phyloP scores from a whole-genome alignment of 2,113 vertebrate species.

The Passerina amoena region DNA sequence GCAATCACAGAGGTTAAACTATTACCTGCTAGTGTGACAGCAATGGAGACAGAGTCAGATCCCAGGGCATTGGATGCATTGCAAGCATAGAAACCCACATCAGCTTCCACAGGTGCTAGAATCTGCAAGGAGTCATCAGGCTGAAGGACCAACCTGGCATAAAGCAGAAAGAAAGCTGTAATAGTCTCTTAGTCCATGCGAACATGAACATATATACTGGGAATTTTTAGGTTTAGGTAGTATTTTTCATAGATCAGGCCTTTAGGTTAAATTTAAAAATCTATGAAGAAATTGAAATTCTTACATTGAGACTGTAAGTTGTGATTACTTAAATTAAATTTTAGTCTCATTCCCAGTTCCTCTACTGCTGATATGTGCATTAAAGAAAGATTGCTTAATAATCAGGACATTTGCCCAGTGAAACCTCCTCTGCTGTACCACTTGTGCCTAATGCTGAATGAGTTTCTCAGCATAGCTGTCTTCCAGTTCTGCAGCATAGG shows the following conservation, averaged over 20 bases:
- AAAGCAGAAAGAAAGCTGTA: conserved; percentile 55
- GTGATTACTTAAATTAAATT: background rate
- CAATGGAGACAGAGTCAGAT: conserved; percentile 85
- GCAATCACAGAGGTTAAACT: background rate
- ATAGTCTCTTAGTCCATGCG: background rate
- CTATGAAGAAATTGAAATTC: background rate
- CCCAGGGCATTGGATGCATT: conserved; percentile 86
- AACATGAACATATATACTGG: background rate
- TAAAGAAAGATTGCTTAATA: background rate
- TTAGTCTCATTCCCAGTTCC: background rate
- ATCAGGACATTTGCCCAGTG: background rate
- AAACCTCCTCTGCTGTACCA: background rate
- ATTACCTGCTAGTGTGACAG: conserved; percentile 87
- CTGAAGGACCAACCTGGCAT: conserved; percentile 83
- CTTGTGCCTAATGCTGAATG: background rate
- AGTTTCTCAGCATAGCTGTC: background rate
- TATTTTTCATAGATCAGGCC: background rate
- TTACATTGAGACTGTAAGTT: background rate
- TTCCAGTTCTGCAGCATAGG: background rate
- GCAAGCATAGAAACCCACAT: conserved; percentile 93
- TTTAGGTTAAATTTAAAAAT: background rate
- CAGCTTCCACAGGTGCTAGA: conserved; percentile 82
- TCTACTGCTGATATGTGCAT: background rate
- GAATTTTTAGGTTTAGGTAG: background rate
- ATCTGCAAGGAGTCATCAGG: conserved; percentile 89